Base-by-base conservation (phyloP, 30 jellyfish, hydroid and myxozoan genomes). In the Morbakka virulenta region DNA sequence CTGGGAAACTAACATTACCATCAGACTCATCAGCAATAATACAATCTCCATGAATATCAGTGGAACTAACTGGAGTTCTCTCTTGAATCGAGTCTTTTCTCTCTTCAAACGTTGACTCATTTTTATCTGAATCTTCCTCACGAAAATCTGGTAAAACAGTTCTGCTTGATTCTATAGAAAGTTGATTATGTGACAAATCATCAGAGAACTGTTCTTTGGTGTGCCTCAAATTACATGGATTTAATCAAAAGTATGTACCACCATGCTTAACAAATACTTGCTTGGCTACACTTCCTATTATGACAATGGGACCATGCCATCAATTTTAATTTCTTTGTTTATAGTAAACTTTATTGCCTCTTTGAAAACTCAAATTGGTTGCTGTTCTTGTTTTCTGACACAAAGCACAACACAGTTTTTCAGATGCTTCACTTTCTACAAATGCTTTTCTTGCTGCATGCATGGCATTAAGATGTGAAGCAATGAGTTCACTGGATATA, bases 221-320 rank as follows among this genome's bases (percentile, higher is more conserved):
- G n/a, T n/a, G n/a, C 30, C 49, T n/a, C n/a, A n/a, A n/a, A n/a
- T n/a, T n/a, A 47, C 69, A 49, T 4, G 72, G 0, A 50, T 74
- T 80, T 9, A 81, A 87, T 69, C 93, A 32, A 34, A 81, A 36
- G 11, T 20, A 17, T 28, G 69, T 1, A 28, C 67, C 32, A 3
- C 67, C 77, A 69, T 80, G 91, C 78, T 62, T 51, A 30, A 81
- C 31, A 12, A 81, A 12, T 12, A 81, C 82, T 27, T 26, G 64
- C 33, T 73, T 67, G 23, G 69, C 76, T 24, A 76, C 94, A 34
- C 69, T 69, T 26, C 86, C 80, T 35, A 77, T 70, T 26, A 77
- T 86, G n/a, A 52, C 52, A 11, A 81, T 89, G 68, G 93, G 93
- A 28, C 96, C 96, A 33, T 76, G 52, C 92, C 96, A 86, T 50